Conservation (phyloP, 2,797 vertebrate species). For the Coregonus suidteri region DNA sequence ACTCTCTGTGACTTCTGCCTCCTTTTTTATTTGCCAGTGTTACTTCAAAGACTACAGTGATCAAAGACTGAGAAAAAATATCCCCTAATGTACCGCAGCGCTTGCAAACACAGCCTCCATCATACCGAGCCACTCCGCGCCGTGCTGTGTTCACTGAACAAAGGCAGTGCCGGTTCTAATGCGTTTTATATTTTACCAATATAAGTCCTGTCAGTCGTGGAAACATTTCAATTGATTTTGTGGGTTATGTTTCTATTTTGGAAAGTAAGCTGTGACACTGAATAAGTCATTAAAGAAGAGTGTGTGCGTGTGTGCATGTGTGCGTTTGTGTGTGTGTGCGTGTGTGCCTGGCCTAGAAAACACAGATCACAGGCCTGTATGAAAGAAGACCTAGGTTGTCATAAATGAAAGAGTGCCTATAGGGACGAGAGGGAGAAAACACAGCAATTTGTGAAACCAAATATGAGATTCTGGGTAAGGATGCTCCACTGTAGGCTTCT, state of each 20-base stretch:
- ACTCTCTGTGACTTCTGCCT: constrained; percentile 77
- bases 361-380: constrained; percentile 58
- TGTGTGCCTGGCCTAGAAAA: constrained; percentile 73
- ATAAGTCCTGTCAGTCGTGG: constrained; percentile 67
- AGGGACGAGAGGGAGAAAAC: constrained; percentile 30
- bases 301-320: constrained; percentile 41
- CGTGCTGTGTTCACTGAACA: constrained; percentile 68
- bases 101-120: constrained; percentile 61
- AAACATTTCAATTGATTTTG: constrained; percentile 74
- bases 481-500: too few relatives aligned
- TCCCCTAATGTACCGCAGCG: constrained; percentile 75
- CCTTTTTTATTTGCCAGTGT: constrained; percentile 67
- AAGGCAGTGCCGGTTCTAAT: constrained; percentile 73
- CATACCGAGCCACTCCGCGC: constrained; percentile 61
- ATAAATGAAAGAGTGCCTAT: constrained; percentile 54
- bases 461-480: too few relatives aligned
- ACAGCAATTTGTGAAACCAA: constrained; percentile 2
- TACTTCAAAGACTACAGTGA: constrained; percentile 85
- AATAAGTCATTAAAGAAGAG: constrained; percentile 73
- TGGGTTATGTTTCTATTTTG: constrained; percentile 63
- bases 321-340: constrained; percentile 11
- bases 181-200: constrained; percentile 62
- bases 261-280: constrained; percentile 63
- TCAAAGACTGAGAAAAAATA: constrained; percentile 80
- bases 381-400: constrained; percentile 67